Evolutionary conservation across 2,888 invertebrate genomes (phyloP).

Genomic region (Polymixis lichenea): DNA sequence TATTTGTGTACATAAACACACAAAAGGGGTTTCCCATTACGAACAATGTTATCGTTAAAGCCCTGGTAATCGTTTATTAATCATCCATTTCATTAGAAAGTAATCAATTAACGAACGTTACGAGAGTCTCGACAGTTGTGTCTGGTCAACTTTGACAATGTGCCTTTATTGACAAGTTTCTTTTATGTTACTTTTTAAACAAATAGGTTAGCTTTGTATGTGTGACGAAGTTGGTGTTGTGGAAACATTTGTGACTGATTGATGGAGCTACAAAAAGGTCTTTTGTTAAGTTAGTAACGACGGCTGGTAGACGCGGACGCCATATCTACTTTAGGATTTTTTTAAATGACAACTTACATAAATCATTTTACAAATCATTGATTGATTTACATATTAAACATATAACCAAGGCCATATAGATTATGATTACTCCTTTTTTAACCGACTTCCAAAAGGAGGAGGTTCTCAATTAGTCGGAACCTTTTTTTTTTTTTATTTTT

Average conservation of each 20-base stretch:
- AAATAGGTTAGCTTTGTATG: constrained; percentile 5
- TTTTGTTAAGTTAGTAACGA: constrained; percentile 4
- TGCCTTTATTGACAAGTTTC: constrained; percentile 31
- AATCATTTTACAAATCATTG: not conserved
- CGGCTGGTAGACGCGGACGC: not conserved
- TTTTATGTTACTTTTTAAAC: constrained; percentile 32
- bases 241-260: constrained; percentile 35
- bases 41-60: constrained; percentile 6
- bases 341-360: not conserved
- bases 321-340: too few relatives aligned
- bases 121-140: constrained; percentile 11
- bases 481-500: too few relatives aligned
- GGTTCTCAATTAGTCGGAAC: too few relatives aligned
- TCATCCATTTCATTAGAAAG: constrained; percentile 27
- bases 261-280: constrained; percentile 36
- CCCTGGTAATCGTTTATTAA: not conserved
- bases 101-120: constrained; percentile 50
- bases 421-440: not conserved
- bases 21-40: not conserved
- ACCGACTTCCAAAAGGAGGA: too few relatives aligned
- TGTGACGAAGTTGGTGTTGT: constrained; percentile 21
- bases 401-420: too few relatives aligned
- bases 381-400: not conserved
- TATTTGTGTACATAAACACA: not conserved
- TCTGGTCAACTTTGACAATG: constrained; percentile 32